A percentile compares a stretch with the other conserved stretches of the same genome.
phyloP scores from a whole-genome alignment of 2,888 invertebrate species.

The Raillietiella orientalis region DNA sequence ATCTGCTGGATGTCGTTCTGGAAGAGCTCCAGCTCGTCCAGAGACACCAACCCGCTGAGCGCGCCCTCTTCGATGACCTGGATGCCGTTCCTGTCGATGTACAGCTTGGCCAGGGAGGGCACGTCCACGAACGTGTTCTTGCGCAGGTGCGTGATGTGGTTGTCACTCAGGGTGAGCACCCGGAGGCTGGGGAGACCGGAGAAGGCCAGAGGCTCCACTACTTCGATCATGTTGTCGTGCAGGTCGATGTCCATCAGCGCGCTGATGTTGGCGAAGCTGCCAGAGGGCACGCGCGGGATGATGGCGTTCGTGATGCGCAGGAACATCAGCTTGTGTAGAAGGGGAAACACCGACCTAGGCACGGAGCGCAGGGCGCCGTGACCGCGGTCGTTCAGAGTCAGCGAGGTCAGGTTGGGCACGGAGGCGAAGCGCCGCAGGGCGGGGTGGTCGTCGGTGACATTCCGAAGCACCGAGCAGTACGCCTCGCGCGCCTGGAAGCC shows the following conservation, averaged over 20 bases:
- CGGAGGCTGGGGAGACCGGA: slow-evolving; percentile 33
- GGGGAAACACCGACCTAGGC: slow-evolving; percentile 30
- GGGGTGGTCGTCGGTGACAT: slow-evolving; percentile 18
- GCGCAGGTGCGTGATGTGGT: slow-evolving; percentile 36
- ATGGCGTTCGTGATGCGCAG: slow-evolving; percentile 36
- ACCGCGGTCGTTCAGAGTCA: slow-evolving; percentile 33
- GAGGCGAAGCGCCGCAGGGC: slow-evolving; percentile 38
- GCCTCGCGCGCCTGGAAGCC: slow-evolving; percentile 27
- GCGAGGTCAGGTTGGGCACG: slow-evolving; percentile 27
- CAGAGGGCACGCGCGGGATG: slow-evolving; percentile 29
- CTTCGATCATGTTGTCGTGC: slow-evolving; percentile 29
- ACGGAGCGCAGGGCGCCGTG: slow-evolving; percentile 32
- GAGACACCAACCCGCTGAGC: slow-evolving; percentile 8
- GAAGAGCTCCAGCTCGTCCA: slow-evolving; percentile 16
- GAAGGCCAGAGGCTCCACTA: slow-evolving; percentile 30
- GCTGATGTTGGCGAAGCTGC: slow-evolving; percentile 37
- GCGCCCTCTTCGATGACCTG: slow-evolving; percentile 9
- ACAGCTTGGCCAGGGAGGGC: slow-evolving; percentile 18
- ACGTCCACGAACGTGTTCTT: slow-evolving; percentile 34
- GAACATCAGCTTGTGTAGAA: slow-evolving; percentile 26
- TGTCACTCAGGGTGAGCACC: slow-evolving; percentile 34
- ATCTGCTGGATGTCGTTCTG: slow-evolving; percentile 27
- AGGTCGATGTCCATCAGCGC: slow-evolving; percentile 29
- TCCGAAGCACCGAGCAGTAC: slow-evolving; percentile 40
- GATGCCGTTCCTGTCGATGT: slow-evolving; percentile 9